These are phyloP conservation scores for Lasioglossum calceatum DNA, from an alignment of 2,888 invertebrate species.

Conservation along the genomic window DNA sequence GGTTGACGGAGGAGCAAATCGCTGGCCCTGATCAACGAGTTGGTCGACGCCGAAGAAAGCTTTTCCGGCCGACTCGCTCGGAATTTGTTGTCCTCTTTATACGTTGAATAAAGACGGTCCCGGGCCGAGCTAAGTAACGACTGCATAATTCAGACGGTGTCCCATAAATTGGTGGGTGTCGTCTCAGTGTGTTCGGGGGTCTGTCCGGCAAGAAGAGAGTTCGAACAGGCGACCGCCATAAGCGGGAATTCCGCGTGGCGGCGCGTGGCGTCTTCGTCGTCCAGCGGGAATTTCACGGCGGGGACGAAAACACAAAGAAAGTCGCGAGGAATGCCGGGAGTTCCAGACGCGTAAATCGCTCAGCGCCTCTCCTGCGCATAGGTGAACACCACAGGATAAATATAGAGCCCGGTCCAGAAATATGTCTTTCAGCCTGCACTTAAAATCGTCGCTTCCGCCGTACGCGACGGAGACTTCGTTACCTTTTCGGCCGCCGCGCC, in stretches of 20 bases:
- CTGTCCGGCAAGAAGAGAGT: slow-evolving; percentile 34
- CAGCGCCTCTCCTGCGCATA: slow-evolving; percentile 71
- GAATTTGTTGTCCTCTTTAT: too few species aligned
- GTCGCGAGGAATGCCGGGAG: slow-evolving; percentile 72
- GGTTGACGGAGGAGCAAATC: too few species aligned
- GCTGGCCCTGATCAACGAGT: too few species aligned
- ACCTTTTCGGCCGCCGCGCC: slow-evolving; percentile 52
- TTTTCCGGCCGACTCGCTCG: too few species aligned
- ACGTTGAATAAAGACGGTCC: too few species aligned
- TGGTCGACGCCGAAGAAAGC: too few species aligned
- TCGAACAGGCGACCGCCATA: slow-evolving; percentile 46
- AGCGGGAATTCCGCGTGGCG: slow-evolving; percentile 54
- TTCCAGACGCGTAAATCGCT: slow-evolving; percentile 81
- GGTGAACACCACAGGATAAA: slow-evolving; percentile 69
- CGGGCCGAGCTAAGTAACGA: neutral
- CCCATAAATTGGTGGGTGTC: slow-evolving; percentile 44
- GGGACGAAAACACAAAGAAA: slow-evolving; percentile 70
- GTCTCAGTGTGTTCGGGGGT: neutral
- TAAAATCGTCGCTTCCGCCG: slow-evolving; percentile 74
- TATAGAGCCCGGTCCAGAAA: slow-evolving; percentile 74
- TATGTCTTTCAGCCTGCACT: slow-evolving; percentile 72
- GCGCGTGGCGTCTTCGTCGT: slow-evolving; percentile 39
- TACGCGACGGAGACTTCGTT: slow-evolving; percentile 45
- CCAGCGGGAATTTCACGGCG: slow-evolving; percentile 43
- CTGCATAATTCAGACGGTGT: slow-evolving; percentile 46